Evolutionary conservation across 2,888 invertebrate species (phyloP).

Genomic region (Clanis bilineata): DNA sequence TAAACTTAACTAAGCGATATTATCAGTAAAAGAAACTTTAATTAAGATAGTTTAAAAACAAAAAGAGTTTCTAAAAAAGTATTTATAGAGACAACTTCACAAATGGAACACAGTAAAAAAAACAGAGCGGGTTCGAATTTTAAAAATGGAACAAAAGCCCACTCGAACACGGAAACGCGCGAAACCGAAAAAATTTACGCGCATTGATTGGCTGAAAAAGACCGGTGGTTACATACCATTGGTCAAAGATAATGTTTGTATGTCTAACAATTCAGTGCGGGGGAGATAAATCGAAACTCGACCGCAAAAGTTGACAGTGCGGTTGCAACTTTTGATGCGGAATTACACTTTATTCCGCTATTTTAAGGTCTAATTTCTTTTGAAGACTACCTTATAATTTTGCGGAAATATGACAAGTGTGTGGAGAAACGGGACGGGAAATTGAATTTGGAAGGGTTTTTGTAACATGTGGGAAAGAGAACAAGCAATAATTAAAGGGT

Average conservation of each 20-base stretch:
- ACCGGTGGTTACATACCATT: conserved; percentile 68
- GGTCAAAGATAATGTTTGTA: conserved; percentile 80
- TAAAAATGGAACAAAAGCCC: conserved; percentile 46
- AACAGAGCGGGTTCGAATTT: conserved; percentile 21
- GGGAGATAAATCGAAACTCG: conserved; percentile 73
- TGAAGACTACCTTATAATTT: background rate
- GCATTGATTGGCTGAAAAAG: conserved; percentile 72
- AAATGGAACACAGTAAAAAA: conserved; percentile 25
- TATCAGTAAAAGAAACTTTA: background rate
- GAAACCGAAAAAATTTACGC: conserved; percentile 52
- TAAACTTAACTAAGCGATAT: too few relatives aligned
- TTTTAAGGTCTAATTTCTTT: conserved; percentile 26
- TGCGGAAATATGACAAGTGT: conserved; percentile 44
- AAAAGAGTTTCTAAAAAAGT: conserved; percentile 2
- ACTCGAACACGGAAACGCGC: conserved; percentile 53
- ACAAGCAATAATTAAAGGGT: conserved; percentile 21
- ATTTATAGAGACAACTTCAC: conserved; percentile 24
- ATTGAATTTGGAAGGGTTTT: conserved; percentile 39
- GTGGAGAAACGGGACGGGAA: conserved; percentile 56
- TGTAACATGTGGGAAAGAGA: conserved; percentile 46
- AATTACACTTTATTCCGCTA: conserved; percentile 34
- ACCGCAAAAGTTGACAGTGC: conserved; percentile 75
- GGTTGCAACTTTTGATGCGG: conserved; percentile 32
- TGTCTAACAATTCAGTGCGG: conserved; percentile 71
- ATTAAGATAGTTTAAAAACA: conserved; percentile 5